Conservation (phyloP, 2,113 vertebrate species). For the Phrynosoma blainvillii region DNA sequence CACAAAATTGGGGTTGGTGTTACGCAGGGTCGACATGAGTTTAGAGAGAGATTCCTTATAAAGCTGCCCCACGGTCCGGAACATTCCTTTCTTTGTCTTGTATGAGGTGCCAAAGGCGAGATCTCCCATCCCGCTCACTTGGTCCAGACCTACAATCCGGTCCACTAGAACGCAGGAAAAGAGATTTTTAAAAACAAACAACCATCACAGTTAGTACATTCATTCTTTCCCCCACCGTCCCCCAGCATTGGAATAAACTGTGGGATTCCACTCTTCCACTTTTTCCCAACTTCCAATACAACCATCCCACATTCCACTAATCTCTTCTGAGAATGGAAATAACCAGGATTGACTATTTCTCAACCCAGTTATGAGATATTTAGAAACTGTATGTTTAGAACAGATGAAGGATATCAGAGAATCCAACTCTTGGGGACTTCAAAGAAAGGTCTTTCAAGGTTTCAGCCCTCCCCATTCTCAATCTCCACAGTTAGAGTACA, state of each 20-base stretch:
- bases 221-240: accelerated
- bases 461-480: neutral
- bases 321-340: neutral
- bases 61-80: constrained; percentile 90
- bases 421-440: neutral
- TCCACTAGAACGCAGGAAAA: constrained; percentile 78
- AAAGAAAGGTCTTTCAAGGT: neutral
- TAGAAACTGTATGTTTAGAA: neutral
- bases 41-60: constrained; percentile 92
- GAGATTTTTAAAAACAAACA: neutral
- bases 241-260: neutral
- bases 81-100: constrained; percentile 92
- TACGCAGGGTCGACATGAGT: constrained; percentile 91
- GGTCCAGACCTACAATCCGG: constrained; percentile 89
- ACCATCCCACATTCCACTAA: neutral
- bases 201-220: neutral
- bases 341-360: neutral
- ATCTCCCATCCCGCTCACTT: constrained; percentile 83
- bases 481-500: neutral
- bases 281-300: neutral
- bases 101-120: constrained; percentile 79
- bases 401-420: neutral
- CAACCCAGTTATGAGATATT: neutral
- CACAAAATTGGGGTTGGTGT: constrained; percentile 93
- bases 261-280: neutral